A percentile compares a stretch with the other conserved stretches of the same genome.
Conservation (phyloP, 2,113 vertebrate genomes). For the Nesoenas mayeri region DNA sequence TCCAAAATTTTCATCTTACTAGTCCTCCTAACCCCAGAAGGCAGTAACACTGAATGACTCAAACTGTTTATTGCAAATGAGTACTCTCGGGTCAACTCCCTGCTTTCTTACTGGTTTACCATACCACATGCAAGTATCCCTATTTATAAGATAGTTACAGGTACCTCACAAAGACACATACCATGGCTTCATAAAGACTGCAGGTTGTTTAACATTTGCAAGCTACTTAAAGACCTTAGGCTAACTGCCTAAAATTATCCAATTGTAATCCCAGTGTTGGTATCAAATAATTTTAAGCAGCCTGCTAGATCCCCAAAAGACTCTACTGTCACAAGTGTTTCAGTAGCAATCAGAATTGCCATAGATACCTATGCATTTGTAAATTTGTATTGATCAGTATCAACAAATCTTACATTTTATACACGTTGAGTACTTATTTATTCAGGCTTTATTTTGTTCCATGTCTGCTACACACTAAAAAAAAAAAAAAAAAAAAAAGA, state of each 20-base stretch:
- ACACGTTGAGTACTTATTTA: neutral
- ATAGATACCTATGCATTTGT: neutral
- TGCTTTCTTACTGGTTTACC: neutral
- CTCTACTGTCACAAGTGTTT: neutral
- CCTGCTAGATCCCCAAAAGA: neutral
- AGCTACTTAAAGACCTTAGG: neutral
- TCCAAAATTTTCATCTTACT: neutral
- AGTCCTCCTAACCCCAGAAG: neutral
- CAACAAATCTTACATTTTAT: neutral
- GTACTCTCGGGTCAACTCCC: neutral
- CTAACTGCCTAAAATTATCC: neutral
- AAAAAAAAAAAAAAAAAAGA: neutral
- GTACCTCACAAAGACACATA: neutral
- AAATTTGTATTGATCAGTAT: neutral
- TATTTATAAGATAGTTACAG: neutral
- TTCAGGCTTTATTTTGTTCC: neutral
- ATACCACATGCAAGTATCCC: neutral
- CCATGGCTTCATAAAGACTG: neutral
- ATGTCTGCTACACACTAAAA: neutral
- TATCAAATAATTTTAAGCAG: neutral
- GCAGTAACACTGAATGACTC: neutral
- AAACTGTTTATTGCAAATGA: neutral
- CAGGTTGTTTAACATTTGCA: neutral
- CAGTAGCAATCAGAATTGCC: neutral
- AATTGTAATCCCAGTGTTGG: neutral